Evolutionary conservation across 2,888 invertebrate genomes (phyloP).

Genomic region (Drosophila emarginata): DNA sequence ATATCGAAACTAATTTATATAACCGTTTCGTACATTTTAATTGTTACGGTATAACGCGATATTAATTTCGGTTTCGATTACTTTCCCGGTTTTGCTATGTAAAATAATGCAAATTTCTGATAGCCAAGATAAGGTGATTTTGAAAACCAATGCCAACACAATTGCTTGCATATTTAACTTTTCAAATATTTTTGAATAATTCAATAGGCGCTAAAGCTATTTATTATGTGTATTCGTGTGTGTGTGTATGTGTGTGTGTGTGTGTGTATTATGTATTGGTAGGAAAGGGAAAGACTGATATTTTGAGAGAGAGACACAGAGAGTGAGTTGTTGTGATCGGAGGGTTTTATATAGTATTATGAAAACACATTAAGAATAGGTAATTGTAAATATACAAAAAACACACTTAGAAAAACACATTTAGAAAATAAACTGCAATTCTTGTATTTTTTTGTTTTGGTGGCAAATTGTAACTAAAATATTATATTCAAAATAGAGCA

Average conservation of each 20-base stretch:
- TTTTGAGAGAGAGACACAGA: slow-evolving; percentile 40
- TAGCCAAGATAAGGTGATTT: slow-evolving; percentile 51
- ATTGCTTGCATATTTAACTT: slow-evolving; percentile 69
- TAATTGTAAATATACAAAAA: slow-evolving; percentile 1
- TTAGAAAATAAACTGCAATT: slow-evolving; percentile 1
- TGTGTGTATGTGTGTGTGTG: neutral
- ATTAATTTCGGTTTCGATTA: no score
- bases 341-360: neutral
- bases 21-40: no score
- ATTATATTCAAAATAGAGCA: slow-evolving; percentile 1
- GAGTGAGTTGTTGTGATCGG: neutral
- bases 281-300: slow-evolving; percentile 27
- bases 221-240: slow-evolving; percentile 33
- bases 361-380: neutral
- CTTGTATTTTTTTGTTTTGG: neutral
- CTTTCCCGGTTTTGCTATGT: slow-evolving; percentile 43
- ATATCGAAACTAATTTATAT: neutral
- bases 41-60: no score
- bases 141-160: slow-evolving; percentile 82
- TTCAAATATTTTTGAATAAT: slow-evolving; percentile 76
- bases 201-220: slow-evolving; percentile 56
- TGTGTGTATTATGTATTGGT: slow-evolving; percentile 23
- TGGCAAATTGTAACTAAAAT: neutral
- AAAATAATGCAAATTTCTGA: slow-evolving; percentile 64
- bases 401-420: slow-evolving; percentile 5